Conservation (phyloP, 2,113 vertebrate genomes). For the Hippocampus zosterae region DNA sequence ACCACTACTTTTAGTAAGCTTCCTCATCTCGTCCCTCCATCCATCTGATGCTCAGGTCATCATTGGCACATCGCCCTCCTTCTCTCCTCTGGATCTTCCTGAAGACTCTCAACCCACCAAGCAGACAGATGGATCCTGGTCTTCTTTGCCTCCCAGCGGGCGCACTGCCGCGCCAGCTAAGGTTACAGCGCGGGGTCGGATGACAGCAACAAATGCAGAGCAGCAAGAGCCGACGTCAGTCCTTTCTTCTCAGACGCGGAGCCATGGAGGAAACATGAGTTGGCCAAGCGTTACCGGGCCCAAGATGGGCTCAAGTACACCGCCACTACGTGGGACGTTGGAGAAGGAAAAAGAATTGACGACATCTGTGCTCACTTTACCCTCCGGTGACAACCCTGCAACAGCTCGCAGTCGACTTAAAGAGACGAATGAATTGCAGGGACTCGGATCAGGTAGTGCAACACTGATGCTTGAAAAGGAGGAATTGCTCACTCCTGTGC, state of each 20-base stretch:
- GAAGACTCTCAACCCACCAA: slow-evolving; percentile 39
- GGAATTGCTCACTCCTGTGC: slow-evolving; percentile 12
- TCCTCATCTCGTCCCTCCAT: slow-evolving; percentile 35
- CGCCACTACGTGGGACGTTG: slow-evolving; percentile 23
- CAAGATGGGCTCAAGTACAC: slow-evolving; percentile 56
- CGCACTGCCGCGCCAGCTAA: slow-evolving; percentile 58
- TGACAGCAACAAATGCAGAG: slow-evolving; percentile 23
- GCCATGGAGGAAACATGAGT: slow-evolving; percentile 22
- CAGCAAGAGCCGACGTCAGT: slow-evolving; percentile 24
- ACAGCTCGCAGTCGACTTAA: neutral
- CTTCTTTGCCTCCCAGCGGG: slow-evolving; percentile 46
- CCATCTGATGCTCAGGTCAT: slow-evolving; percentile 47
- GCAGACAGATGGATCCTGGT: slow-evolving; percentile 32
- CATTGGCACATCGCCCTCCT: slow-evolving; percentile 44
- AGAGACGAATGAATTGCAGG: slow-evolving; percentile 35
- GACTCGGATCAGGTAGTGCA: slow-evolving; percentile 47
- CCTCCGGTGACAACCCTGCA: slow-evolving; percentile 15
- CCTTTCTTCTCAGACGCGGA: slow-evolving; percentile 31
- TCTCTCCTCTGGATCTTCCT: slow-evolving; percentile 27
- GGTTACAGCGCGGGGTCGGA: slow-evolving; percentile 25
- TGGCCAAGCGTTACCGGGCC: slow-evolving; percentile 39
- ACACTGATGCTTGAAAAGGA: slow-evolving; percentile 18
- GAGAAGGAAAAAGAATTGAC: slow-evolving; percentile 26
- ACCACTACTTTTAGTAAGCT: slow-evolving; percentile 32
- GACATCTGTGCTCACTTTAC: slow-evolving; percentile 28